Evolutionary conservation across 1,140 invertebrate species (phyloP).

Genomic region (Drosophila burlai): DNA sequence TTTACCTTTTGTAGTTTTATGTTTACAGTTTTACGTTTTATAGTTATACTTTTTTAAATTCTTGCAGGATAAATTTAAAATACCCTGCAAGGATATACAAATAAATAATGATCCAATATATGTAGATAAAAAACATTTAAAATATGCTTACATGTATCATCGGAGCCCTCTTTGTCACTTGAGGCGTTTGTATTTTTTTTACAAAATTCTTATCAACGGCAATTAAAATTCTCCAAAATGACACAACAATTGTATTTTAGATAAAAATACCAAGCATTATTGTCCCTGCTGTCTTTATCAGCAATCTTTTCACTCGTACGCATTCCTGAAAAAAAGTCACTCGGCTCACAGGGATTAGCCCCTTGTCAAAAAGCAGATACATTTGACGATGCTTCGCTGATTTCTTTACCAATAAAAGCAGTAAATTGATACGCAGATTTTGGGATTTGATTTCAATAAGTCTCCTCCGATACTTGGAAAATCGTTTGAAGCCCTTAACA

Average conservation of each 20-base stretch:
- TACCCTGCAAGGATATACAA: too few species aligned
- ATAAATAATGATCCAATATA: too few species aligned
- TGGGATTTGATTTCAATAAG: conserved; percentile 51
- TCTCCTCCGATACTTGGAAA: conserved; percentile 58
- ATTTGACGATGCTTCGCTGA: conserved; percentile 37
- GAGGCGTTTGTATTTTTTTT: not conserved
- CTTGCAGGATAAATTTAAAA: too few species aligned
- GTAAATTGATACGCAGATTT: conserved; percentile 74
- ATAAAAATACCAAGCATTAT: not conserved
- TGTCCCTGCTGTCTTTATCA: conserved; percentile 11
- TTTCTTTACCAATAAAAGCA: conserved; percentile 39
- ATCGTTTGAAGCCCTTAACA: conserved; percentile 47
- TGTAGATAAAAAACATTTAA: too few species aligned
- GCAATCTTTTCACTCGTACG: conserved; percentile 2
- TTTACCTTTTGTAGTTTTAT: too few species aligned
- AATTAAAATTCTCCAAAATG: not conserved
- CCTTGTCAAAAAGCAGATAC: conserved; percentile 18
- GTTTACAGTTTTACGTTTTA: too few species aligned
- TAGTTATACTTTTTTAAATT: too few species aligned
- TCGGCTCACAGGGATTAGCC: conserved; percentile 22
- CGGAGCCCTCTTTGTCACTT: too few species aligned
- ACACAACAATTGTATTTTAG: conserved; percentile 1
- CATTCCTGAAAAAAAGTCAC: conserved; percentile 8
- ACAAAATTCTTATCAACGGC: not conserved
- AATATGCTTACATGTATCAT: too few species aligned